Evolutionary conservation across 1,140 invertebrate genomes (phyloP).

Genomic region (Lasioglossum baleicum): DNA sequence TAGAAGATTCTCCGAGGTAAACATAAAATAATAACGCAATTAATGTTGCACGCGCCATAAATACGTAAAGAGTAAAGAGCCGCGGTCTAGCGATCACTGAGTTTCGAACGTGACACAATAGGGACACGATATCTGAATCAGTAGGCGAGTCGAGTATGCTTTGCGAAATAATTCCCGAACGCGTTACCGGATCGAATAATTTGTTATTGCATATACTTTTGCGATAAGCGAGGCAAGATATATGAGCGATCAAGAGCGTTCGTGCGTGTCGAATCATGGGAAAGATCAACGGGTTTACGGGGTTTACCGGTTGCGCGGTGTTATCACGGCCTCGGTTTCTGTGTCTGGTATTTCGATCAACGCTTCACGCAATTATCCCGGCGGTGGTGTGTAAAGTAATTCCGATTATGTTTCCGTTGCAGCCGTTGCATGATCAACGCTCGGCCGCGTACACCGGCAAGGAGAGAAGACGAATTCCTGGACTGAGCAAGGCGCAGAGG

Average conservation of each 20-base stretch:
- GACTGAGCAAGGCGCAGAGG: slow-evolving; percentile 76
- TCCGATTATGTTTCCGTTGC: slow-evolving; percentile 63
- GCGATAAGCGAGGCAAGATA: slow-evolving; percentile 26
- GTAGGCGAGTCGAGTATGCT: not conserved
- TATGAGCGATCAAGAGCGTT: slow-evolving; percentile 38
- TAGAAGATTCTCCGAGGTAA: no score
- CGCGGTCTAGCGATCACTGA: no score
- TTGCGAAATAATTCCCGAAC: slow-evolving; percentile 35
- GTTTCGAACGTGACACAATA: not conserved
- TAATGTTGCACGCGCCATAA: no score
- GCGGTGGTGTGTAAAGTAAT: slow-evolving; percentile 20
- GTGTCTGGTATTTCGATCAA: not conserved
- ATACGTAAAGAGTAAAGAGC: no score
- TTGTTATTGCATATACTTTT: not conserved
- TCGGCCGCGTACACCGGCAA: slow-evolving; percentile 64
- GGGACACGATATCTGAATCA: not conserved
- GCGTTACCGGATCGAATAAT: slow-evolving; percentile 5
- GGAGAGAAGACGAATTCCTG: slow-evolving; percentile 75
- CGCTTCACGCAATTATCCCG: slow-evolving; percentile 1
- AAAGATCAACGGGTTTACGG: slow-evolving; percentile 31
- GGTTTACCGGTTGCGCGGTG: slow-evolving; percentile 37
- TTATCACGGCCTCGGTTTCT: slow-evolving; percentile 44
- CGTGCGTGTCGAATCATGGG: slow-evolving; percentile 60
- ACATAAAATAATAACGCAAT: no score
- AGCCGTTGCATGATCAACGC: slow-evolving; percentile 76